phyloP scores from a whole-genome alignment of 2,888 invertebrate genomes.

The Sialis fuliginosa region DNA sequence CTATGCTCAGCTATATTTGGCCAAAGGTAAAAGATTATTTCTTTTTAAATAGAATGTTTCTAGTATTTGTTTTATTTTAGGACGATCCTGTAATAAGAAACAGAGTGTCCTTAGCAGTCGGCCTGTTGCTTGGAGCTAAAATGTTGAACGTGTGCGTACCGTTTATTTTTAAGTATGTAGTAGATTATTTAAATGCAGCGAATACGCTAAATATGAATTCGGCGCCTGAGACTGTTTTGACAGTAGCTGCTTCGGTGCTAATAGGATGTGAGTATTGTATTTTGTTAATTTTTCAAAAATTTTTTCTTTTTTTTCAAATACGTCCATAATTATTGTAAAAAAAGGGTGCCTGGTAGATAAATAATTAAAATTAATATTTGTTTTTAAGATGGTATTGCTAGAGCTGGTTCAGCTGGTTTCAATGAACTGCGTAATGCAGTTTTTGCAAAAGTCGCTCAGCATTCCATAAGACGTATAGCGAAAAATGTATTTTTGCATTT shows the following conservation, averaged over 20 bases:
- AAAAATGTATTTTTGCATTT: conserved; percentile 91
- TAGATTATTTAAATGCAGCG: conserved; percentile 67
- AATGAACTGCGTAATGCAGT: conserved; percentile 96
- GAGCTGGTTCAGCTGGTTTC: conserved; percentile 78
- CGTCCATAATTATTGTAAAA: no score
- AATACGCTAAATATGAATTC: conserved; percentile 51
- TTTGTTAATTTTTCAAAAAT: conserved; percentile 3
- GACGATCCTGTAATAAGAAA: conserved; percentile 56
- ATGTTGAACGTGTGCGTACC: conserved; percentile 83
- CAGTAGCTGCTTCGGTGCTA: conserved; percentile 61
- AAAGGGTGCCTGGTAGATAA: no score
- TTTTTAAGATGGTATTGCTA: conserved; percentile 74
- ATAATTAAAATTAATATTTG: not conserved
- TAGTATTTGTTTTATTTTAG: conserved; percentile 21
- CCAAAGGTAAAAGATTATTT: conserved; percentile 46
- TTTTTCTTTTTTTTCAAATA: not conserved
- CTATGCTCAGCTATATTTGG: conserved; percentile 90
- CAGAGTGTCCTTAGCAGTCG: conserved; percentile 70
- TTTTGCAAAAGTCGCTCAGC: conserved; percentile 93
- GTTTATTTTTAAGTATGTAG: conserved; percentile 84
- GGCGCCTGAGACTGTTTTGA: conserved; percentile 62
- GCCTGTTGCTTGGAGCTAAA: conserved; percentile 67
- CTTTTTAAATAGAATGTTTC: no score
- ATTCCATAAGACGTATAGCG: conserved; percentile 87
- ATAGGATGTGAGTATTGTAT: conserved; percentile 62